Conservation (phyloP, 2,797 vertebrate genomes). For the Falco berigora region DNA sequence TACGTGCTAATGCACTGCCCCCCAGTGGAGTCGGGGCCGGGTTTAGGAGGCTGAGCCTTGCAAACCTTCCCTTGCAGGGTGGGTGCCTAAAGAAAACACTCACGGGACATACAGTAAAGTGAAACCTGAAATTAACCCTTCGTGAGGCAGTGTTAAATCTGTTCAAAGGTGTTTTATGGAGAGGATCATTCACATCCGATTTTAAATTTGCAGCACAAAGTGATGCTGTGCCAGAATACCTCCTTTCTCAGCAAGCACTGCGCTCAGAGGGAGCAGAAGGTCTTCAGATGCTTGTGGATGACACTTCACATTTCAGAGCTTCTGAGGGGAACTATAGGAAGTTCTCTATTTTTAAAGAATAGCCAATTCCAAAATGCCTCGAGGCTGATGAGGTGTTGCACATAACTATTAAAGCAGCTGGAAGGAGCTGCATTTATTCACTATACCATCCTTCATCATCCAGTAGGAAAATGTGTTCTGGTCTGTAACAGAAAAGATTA, state of each 20-base stretch:
- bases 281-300: not conserved
- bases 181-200: not conserved
- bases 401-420: not conserved
- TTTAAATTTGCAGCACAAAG: not conserved
- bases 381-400: not conserved
- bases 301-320: not conserved
- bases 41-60: not conserved
- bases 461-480: not conserved
- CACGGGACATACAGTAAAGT: not conserved
- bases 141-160: not conserved
- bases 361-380: not conserved
- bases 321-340: not conserved
- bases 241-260: not conserved
- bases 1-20: slow-evolving; percentile 17
- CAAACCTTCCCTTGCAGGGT: not conserved
- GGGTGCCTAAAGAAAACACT: not conserved
- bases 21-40: not conserved
- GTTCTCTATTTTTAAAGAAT: not conserved
- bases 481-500: not conserved
- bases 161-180: not conserved
- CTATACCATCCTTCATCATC: not conserved
- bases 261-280: not conserved
- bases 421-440: not conserved
- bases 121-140: not conserved
- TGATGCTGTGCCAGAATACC: not conserved